These are phyloP conservation scores for Orthosia incerta DNA, from an alignment of 2,888 invertebrate genomes.

Conservation along the genomic window DNA sequence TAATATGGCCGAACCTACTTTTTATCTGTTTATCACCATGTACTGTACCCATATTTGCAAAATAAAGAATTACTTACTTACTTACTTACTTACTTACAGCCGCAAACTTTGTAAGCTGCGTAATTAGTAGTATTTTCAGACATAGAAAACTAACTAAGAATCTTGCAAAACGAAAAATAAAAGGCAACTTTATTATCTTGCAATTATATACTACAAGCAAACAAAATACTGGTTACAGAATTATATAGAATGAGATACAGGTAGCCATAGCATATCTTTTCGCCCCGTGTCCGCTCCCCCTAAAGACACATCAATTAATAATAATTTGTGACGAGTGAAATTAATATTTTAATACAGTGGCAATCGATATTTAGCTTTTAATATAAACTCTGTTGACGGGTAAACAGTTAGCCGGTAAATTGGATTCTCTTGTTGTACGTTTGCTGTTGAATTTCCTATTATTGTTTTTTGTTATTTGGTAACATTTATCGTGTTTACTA, in stretches of 20 bases:
- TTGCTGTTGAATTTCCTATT: not conserved
- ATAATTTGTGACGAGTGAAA: constrained; percentile 64
- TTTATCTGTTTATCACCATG: too few species aligned
- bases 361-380: constrained; percentile 60
- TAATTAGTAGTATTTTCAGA: too few species aligned
- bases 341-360: constrained; percentile 69
- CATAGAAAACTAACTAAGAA: not conserved
- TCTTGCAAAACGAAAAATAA: not conserved
- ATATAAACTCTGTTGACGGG: constrained; percentile 41
- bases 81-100: too few species aligned
- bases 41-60: too few species aligned
- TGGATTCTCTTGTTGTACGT: constrained; percentile 15
- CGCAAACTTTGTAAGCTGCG: too few species aligned
- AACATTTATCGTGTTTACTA: not conserved
- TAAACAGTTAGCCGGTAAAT: constrained; percentile 19
- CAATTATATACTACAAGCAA: not conserved
- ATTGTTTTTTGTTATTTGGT: not conserved
- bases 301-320: constrained; percentile 30
- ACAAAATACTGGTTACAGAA: not conserved
- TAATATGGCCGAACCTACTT: too few species aligned
- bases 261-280: too few species aligned
- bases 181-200: not conserved
- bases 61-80: too few species aligned
- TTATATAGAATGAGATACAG: too few species aligned
- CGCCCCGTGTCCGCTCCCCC: constrained; percentile 38